phyloP scores from a whole-genome alignment of 2,113 vertebrate species.

The Brevimyrus niger region DNA sequence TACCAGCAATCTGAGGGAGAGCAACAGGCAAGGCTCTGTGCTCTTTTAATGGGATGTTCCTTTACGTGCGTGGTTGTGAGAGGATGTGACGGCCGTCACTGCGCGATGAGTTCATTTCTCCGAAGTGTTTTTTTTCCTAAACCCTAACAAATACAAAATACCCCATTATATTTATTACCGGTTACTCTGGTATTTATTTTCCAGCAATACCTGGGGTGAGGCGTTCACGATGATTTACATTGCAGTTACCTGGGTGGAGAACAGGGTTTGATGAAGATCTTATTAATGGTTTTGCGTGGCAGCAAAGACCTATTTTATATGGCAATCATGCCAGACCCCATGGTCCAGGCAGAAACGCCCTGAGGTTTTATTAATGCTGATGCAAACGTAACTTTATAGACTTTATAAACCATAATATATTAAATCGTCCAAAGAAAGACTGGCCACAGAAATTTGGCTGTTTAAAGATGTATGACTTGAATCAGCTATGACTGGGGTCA shows the following conservation, averaged over 20 bases:
- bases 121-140: not conserved
- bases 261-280: not conserved
- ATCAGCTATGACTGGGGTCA: not conserved
- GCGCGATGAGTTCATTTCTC: not conserved
- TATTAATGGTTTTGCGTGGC: not conserved
- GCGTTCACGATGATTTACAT: not conserved
- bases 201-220: not conserved
- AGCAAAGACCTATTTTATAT: not conserved
- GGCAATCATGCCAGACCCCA: not conserved
- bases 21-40: not conserved
- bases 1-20: not conserved
- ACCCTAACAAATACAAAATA: not conserved
- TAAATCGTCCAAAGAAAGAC: not conserved
- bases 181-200: not conserved
- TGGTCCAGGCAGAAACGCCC: not conserved
- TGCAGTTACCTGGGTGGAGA: not conserved
- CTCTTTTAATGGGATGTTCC: not conserved
- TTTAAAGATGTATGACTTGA: not conserved
- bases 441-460: not conserved
- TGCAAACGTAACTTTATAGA: not conserved
- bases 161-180: not conserved
- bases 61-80: not conserved
- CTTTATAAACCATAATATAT: not conserved
- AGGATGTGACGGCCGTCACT: not conserved
- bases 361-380: not conserved